These are phyloP conservation scores for Trichonephila clavata DNA, from an alignment of 1,140 invertebrate species.

Conservation along the genomic window DNA sequence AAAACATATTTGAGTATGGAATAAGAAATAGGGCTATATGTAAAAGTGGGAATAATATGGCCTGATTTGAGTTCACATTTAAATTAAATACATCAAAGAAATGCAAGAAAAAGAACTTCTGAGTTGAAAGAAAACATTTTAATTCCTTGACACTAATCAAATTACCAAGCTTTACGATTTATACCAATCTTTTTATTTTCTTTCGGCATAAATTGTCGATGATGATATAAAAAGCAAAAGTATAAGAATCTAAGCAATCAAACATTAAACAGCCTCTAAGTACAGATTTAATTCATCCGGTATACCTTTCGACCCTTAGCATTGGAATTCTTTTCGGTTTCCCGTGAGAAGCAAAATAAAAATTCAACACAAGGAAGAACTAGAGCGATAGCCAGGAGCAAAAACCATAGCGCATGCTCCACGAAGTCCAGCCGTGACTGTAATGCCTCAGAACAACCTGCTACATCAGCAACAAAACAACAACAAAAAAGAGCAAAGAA, in stretches of 20 bases:
- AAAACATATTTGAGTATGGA: background rate
- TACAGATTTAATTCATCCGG: background rate
- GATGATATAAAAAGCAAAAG: background rate
- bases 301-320: slow-evolving; percentile 22
- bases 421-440: slow-evolving; percentile 49
- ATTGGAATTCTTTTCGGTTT: slow-evolving; percentile 43
- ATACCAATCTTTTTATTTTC: background rate
- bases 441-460: slow-evolving; percentile 54
- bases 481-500: background rate
- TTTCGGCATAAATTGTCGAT: background rate
- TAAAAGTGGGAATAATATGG: background rate
- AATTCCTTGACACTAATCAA: background rate
- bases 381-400: slow-evolving; percentile 61
- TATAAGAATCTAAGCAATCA: background rate
- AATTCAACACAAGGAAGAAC: slow-evolving; percentile 51
- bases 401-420: slow-evolving; percentile 43
- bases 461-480: slow-evolving; percentile 21
- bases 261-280: background rate
- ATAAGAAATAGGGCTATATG: background rate
- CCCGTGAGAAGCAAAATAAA: slow-evolving; percentile 65
- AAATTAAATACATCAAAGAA: no score
- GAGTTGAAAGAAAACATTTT: background rate
- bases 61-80: background rate
- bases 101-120: background rate
- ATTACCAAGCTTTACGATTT: background rate